Conservation (phyloP, 2,888 invertebrate species). For the Eupithecia inturbata region DNA sequence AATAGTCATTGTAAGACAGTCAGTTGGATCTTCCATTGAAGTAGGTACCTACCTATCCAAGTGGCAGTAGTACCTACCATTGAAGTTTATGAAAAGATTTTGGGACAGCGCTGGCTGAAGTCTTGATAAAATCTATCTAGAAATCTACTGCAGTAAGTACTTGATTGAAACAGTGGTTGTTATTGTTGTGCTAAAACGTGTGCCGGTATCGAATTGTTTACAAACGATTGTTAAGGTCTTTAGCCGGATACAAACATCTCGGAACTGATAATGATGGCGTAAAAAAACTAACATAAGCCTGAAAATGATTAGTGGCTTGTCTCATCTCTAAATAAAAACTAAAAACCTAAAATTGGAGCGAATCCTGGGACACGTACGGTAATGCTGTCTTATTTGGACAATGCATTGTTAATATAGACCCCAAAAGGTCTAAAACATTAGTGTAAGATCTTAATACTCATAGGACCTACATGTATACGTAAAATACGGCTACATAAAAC, state of each 20-base stretch:
- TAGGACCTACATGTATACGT: conserved; percentile 67
- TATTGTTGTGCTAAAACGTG: conserved; percentile 31
- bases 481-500: conserved; percentile 64
- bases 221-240: conserved; percentile 18
- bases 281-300: background rate
- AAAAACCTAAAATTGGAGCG: conserved; percentile 20
- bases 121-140: conserved; percentile 13
- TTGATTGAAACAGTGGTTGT: conserved; percentile 12
- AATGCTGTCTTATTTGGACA: conserved; percentile 11
- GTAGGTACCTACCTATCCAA: conserved; percentile 55
- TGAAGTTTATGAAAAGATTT: conserved; percentile 63
- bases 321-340: background rate
- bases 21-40: conserved; percentile 69
- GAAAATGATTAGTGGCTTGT: background rate
- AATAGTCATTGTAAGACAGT: conserved; percentile 27
- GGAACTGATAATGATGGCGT: background rate
- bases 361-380: conserved; percentile 14
- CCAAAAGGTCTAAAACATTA: background rate
- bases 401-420: background rate
- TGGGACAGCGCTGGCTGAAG: conserved; percentile 43
- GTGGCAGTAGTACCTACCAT: conserved; percentile 50
- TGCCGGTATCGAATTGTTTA: conserved; percentile 46
- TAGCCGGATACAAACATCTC: background rate
- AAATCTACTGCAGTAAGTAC: conserved; percentile 22
- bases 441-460: conserved; percentile 13